A percentile compares a stretch with the other conserved stretches of the same genome.
phyloP scores from a whole-genome alignment of 1,140 invertebrate genomes.

The Alviniconcha marisindica region DNA sequence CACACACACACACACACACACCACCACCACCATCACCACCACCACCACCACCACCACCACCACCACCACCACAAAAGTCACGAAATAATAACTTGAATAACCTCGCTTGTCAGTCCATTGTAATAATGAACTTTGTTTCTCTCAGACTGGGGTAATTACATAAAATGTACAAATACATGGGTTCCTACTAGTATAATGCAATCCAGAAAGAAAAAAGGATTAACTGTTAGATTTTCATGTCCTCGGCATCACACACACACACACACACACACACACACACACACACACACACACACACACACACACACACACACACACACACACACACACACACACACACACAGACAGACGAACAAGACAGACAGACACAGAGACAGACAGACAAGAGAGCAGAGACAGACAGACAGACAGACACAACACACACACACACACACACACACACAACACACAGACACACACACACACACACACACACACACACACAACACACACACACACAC shows the following conservation, averaged over 20 bases:
- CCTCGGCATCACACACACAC: neutral
- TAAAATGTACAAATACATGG: too few species aligned
- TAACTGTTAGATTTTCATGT: too few species aligned
- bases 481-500: neutral
- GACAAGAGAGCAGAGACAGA: neutral
- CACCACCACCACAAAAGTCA: too few species aligned
- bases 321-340: neutral
- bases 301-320: neutral
- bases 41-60: too few species aligned
- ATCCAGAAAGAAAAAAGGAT: too few species aligned
- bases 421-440: neutral
- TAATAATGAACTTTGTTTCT: too few species aligned
- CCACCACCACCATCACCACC: too few species aligned
- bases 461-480: neutral
- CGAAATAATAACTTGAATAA: too few species aligned
- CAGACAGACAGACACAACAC: too few species aligned
- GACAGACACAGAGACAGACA: neutral
- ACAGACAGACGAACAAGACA: neutral
- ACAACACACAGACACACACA: neutral
- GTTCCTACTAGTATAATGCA: too few species aligned
- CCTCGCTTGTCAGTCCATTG: too few species aligned
- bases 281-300: neutral
- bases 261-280: constrained; percentile 7
- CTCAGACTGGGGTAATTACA: too few species aligned
- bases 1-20: neutral